These are phyloP conservation scores for Onychorhynchus coronatus DNA, from an alignment of 2,113 vertebrate species.

Conservation along the genomic window DNA sequence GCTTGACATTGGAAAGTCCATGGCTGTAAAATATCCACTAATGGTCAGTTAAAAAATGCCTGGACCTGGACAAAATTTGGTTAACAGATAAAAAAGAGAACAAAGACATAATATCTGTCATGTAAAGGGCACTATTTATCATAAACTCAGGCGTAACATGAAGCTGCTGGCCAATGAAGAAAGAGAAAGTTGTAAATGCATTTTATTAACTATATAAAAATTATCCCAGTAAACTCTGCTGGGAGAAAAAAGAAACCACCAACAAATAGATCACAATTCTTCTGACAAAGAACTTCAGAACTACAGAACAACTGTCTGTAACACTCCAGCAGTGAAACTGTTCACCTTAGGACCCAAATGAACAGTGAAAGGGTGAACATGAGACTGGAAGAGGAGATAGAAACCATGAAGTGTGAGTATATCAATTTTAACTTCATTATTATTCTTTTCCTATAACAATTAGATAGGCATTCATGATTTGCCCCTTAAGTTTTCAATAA, in stretches of 20 bases:
- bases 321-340: not conserved
- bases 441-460: not conserved
- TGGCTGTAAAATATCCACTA: not conserved
- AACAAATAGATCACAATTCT: not conserved
- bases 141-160: not conserved
- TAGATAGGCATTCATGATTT: not conserved
- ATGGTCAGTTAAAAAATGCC: not conserved
- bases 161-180: not conserved
- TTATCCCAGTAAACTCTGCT: not conserved
- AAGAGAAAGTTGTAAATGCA: not conserved
- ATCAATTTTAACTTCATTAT: not conserved
- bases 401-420: not conserved
- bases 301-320: not conserved
- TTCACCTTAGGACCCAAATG: not conserved
- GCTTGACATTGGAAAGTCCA: not conserved
- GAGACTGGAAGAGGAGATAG: not conserved
- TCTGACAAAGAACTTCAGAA: not conserved
- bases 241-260: not conserved
- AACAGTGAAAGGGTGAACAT: not conserved
- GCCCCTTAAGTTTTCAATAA: not conserved
- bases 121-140: not conserved
- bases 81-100: not conserved
- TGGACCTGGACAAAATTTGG: not conserved
- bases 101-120: not conserved
- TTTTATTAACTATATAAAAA: not conserved